A percentile compares a stretch with the other conserved stretches of the same genome.
Conservation (phyloP, 2,797 vertebrate species). For the Cottoperca gobio region DNA sequence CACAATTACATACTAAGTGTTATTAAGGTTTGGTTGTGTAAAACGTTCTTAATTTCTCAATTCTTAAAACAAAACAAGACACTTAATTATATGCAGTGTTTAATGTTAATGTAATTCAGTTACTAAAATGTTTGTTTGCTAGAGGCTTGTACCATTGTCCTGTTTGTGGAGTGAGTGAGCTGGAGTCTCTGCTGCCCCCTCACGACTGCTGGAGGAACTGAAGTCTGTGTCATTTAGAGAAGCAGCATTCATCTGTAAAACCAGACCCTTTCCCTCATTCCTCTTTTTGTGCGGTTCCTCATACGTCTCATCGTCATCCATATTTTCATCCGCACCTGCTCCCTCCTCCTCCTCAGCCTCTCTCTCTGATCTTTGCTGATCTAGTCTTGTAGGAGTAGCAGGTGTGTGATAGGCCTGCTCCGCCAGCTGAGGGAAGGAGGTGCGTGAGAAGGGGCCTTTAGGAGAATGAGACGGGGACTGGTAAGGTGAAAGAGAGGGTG, state of each 20-base stretch:
- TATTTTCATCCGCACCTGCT: neutral
- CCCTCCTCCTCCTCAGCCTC: conserved; percentile 28
- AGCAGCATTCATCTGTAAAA: conserved; percentile 71
- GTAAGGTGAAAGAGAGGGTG: conserved; percentile 52
- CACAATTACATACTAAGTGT: too few species aligned
- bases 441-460: conserved; percentile 47
- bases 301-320: conserved; percentile 2
- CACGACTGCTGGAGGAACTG: conserved; percentile 83
- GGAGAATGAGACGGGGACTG: conserved; percentile 60
- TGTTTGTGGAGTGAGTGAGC: conserved; percentile 49
- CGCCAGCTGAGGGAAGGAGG: conserved; percentile 63
- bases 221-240: conserved; percentile 83
- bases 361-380: conserved; percentile 6
- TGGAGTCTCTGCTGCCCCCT: conserved; percentile 72
- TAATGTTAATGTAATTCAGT: neutral
- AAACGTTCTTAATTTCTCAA: neutral
- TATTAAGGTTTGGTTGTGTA: neutral
- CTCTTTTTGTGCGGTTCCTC: conserved; percentile 16
- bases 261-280: conserved; percentile 53
- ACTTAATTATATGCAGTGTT: too few species aligned
- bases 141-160: conserved; percentile 12
- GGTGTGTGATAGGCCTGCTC: conserved; percentile 77
- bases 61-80: too few species aligned
- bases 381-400: conserved; percentile 27
- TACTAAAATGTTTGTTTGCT: neutral